Evolutionary conservation across 2,888 invertebrate genomes (phyloP), one percentile per base, ranked within the genome.

Genomic region (Lathronympha strigana): DNA sequence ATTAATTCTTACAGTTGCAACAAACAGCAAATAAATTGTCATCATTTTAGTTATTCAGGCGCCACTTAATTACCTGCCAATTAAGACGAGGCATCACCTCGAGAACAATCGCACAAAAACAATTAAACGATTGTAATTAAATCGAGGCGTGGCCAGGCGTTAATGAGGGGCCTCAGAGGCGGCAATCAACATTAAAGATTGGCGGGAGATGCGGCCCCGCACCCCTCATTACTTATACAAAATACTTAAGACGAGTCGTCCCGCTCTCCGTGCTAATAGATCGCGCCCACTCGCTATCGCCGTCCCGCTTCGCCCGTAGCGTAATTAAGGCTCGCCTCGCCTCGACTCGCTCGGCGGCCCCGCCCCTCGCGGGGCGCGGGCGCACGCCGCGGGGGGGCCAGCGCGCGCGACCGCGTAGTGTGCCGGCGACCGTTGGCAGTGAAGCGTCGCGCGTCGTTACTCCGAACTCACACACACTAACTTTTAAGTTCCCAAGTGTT

Each of bases 251-350:
- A 90, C 90, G 90, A 90, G 89, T 89, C 93, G 92, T 90, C 93
- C 90, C 89, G 90, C 93, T 93, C 93, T 93, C 93, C 92, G 93
- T 87, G 93, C 93, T 94, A 94, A 93, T 93, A 93, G 93, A 93
- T 93, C 92, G 93, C 93, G 92, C 92, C 90, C 92, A 88, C 90
- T 89, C 83, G 76, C 84, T 91, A 89, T 88, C 84, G 87, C 90
- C 86, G 86, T 92, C 92, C 87, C 87, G 87, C 83, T 92, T 86
- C 82, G 83, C 81, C 89, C 86, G 83, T 84, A 84, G 84, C 88
- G 91, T 91, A 91, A 91, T 92, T 91, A 91, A 89, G 91, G 80
- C 79, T 88, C 87, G 90, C 87, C 89, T 90, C 88, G 88, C 88
- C 88, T 90, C 87, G 87, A 82, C 87, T 88, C 90, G 82, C 84